phyloP scores from a whole-genome alignment of 2,797 vertebrate species.

The Sebastes iracundus region DNA sequence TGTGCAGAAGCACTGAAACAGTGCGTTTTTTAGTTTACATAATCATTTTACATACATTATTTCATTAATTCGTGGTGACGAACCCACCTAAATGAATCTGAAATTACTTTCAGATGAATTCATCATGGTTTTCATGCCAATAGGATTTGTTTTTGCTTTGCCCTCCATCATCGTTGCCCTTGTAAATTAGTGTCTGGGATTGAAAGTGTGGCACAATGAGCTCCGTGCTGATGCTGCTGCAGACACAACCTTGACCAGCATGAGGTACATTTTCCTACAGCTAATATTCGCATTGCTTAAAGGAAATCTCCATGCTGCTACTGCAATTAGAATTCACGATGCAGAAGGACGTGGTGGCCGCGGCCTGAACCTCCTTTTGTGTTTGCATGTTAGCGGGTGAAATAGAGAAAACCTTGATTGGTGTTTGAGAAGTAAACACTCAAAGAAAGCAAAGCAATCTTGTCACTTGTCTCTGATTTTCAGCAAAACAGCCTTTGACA shows the following conservation, averaged over 20 bases:
- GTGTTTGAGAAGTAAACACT: slow-evolving; percentile 36
- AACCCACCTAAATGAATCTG: slow-evolving; percentile 3
- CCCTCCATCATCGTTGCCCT: slow-evolving; percentile 14
- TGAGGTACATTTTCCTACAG: slow-evolving; percentile 29
- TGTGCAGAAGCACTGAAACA: not conserved
- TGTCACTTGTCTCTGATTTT: slow-evolving; percentile 46
- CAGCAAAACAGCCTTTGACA: slow-evolving; percentile 19
- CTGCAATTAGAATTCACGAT: slow-evolving; percentile 24
- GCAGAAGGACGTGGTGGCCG: not conserved
- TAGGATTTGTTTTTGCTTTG: slow-evolving; percentile 1
- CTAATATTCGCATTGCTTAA: slow-evolving; percentile 37
- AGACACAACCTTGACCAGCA: slow-evolving; percentile 38
- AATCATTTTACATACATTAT: not conserved
- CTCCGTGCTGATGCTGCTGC: slow-evolving; percentile 11
- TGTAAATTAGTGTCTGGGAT: slow-evolving; percentile 29
- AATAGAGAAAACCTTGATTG: slow-evolving; percentile 46
- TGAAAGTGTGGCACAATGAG: slow-evolving; percentile 26
- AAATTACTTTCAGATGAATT: slow-evolving; percentile 34
- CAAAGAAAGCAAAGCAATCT: slow-evolving; percentile 33
- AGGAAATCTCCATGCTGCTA: slow-evolving; percentile 19
- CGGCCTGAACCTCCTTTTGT: slow-evolving; percentile 9
- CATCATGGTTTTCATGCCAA: slow-evolving; percentile 15
- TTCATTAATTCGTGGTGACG: slow-evolving; percentile 12
- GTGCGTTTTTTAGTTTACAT: not conserved
- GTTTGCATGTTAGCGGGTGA: slow-evolving; percentile 30